phyloP scores from a whole-genome alignment of 1,140 invertebrate species.

The Leptinotarsa texana region DNA sequence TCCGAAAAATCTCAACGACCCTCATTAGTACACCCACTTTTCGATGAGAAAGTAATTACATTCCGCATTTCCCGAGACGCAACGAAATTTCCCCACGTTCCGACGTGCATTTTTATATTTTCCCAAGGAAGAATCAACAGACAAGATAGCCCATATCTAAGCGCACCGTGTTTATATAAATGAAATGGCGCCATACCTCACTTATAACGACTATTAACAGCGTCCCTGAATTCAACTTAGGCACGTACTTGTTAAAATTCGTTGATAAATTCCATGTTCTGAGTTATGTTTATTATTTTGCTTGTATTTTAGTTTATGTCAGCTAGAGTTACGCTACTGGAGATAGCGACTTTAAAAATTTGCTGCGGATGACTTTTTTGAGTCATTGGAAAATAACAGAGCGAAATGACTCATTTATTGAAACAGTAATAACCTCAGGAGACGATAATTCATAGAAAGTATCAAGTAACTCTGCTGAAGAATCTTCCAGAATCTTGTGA shows the following conservation, averaged over 20 bases:
- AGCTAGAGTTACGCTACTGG: background rate
- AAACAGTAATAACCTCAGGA: too few relatives aligned
- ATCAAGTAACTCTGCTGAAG: too few relatives aligned
- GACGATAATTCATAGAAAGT: too few relatives aligned
- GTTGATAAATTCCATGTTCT: constrained; percentile 45
- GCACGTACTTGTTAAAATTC: constrained; percentile 54
- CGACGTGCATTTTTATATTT: constrained; percentile 20
- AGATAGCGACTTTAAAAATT: background rate
- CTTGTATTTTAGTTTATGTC: background rate
- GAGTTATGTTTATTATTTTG: constrained; percentile 19
- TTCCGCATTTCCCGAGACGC: background rate
- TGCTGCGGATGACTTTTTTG: background rate
- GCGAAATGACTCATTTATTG: too few relatives aligned
- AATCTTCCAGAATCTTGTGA: too few relatives aligned
- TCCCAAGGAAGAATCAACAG: constrained; percentile 50
- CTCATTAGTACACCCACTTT: background rate
- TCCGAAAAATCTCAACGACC: background rate
- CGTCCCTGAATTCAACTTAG: constrained; percentile 52
- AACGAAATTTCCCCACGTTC: constrained; percentile 7
- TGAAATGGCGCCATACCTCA: constrained; percentile 55
- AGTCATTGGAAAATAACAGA: too few relatives aligned
- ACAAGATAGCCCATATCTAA: constrained; percentile 49
- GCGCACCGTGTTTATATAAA: constrained; percentile 54
- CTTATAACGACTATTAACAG: constrained; percentile 53
- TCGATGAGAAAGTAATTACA: background rate